Evolutionary conservation across 2,797 vertebrate species (phyloP).

Genomic region (Trachurus trachurus): DNA sequence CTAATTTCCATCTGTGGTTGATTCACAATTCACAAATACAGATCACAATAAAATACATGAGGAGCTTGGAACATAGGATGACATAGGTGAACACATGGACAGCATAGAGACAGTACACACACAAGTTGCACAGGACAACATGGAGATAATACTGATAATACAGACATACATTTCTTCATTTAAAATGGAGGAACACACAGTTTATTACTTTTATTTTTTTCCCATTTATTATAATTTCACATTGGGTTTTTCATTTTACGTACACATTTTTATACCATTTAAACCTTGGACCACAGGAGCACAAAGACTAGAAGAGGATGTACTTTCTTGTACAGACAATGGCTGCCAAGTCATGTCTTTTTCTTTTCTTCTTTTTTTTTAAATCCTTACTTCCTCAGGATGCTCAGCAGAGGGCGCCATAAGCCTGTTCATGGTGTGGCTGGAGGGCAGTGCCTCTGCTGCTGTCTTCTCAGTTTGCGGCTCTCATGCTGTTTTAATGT

Average conservation of each 20-base stretch:
- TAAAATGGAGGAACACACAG: too few relatives aligned
- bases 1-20: too few relatives aligned
- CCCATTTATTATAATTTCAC: neutral
- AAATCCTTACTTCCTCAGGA: slow-evolving; percentile 17
- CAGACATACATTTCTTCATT: too few relatives aligned
- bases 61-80: too few relatives aligned
- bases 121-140: too few relatives aligned
- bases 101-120: too few relatives aligned
- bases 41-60: too few relatives aligned
- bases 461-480: neutral
- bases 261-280: neutral
- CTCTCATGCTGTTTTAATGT: neutral
- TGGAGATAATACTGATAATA: too few relatives aligned
- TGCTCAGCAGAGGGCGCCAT: slow-evolving; percentile 75
- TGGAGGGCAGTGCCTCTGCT: neutral
- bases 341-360: slow-evolving; percentile 9
- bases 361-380: slow-evolving; percentile 1
- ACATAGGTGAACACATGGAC: too few relatives aligned
- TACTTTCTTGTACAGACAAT: neutral
- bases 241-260: neutral
- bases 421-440: neutral
- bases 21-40: too few relatives aligned
- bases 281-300: neutral
- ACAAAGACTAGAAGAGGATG: neutral
- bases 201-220: neutral